phyloP scores from a whole-genome alignment of 2,888 invertebrate species.

The Drosophila robusta region DNA sequence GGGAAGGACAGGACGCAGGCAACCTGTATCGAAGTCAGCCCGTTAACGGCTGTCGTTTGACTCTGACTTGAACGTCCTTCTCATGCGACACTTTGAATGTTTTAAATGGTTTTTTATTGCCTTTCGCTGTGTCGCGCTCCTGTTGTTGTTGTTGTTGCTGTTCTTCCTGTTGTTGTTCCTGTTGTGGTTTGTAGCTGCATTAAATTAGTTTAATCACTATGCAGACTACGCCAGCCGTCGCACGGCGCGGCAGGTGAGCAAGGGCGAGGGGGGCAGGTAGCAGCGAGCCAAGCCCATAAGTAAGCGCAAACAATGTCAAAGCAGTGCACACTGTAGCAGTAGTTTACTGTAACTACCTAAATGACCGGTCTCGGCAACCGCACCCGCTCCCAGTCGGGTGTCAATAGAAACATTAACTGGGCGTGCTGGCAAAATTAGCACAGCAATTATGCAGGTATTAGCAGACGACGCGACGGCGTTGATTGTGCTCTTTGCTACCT shows the following conservation, averaged over 20 bases:
- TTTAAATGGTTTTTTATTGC: slow-evolving; percentile 79
- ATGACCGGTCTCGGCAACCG: slow-evolving; percentile 16
- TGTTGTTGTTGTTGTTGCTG: slow-evolving; percentile 14
- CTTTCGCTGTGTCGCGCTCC: slow-evolving; percentile 23
- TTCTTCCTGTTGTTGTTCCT: slow-evolving; percentile 15
- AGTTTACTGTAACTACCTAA: slow-evolving; percentile 37
- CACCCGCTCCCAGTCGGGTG: slow-evolving; percentile 47
- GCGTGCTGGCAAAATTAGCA: slow-evolving; percentile 78
- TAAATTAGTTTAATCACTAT: slow-evolving; percentile 80
- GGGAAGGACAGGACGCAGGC: slow-evolving; percentile 2
- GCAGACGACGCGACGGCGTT: slow-evolving; percentile 47
- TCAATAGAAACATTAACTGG: slow-evolving; percentile 79
- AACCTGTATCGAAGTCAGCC: slow-evolving; percentile 44
- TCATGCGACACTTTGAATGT: slow-evolving; percentile 80
- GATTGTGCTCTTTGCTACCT: slow-evolving; percentile 32
- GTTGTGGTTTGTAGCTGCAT: slow-evolving; percentile 63
- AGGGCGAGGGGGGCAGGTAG: slow-evolving; percentile 11
- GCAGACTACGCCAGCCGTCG: slow-evolving; percentile 26
- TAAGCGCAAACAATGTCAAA: slow-evolving; percentile 79
- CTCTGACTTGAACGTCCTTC: slow-evolving; percentile 51
- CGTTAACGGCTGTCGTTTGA: slow-evolving; percentile 41
- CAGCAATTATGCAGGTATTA: slow-evolving; percentile 74
- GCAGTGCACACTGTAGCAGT: slow-evolving; percentile 61
- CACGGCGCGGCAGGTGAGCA: no score
- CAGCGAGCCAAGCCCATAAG: slow-evolving; percentile 63